Conservation (phyloP, 2,797 vertebrate genomes). For the Caiman crocodilus region DNA sequence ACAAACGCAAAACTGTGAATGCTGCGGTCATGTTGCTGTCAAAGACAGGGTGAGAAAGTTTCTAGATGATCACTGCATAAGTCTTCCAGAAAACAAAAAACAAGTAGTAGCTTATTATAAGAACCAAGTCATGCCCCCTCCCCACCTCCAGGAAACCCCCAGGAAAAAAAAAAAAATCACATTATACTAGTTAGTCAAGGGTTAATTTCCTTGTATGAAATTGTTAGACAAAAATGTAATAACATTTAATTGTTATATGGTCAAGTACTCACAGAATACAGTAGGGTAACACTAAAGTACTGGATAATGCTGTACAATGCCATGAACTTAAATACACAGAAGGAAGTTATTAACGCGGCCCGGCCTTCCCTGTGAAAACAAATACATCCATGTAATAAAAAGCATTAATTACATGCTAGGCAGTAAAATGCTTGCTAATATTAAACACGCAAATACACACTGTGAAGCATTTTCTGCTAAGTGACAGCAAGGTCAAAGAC, state of each 20-base stretch:
- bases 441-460: conserved; percentile 2
- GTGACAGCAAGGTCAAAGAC: background rate
- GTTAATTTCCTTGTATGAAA: background rate
- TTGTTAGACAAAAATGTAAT: background rate
- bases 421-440: background rate
- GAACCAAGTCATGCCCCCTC: background rate
- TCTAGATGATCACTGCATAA: background rate
- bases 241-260: background rate
- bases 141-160: no score
- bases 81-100: background rate
- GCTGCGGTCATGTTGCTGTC: background rate
- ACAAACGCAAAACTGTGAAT: background rate
- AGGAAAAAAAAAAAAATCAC: background rate
- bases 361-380: conserved; percentile 92
- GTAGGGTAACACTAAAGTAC: conserved; percentile 95
- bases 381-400: conserved; percentile 17
- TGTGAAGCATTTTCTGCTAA: background rate
- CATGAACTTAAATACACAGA: conserved; percentile 99
- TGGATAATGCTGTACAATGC: conserved; percentile 99
- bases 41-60: background rate
- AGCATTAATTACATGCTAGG: background rate
- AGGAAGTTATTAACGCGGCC: conserved; percentile 97
- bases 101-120: background rate
- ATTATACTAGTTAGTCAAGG: background rate
- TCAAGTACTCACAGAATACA: conserved; percentile 92